Conservation (phyloP, 2,113 vertebrate species). For the Telmatochromis sp. region DNA sequence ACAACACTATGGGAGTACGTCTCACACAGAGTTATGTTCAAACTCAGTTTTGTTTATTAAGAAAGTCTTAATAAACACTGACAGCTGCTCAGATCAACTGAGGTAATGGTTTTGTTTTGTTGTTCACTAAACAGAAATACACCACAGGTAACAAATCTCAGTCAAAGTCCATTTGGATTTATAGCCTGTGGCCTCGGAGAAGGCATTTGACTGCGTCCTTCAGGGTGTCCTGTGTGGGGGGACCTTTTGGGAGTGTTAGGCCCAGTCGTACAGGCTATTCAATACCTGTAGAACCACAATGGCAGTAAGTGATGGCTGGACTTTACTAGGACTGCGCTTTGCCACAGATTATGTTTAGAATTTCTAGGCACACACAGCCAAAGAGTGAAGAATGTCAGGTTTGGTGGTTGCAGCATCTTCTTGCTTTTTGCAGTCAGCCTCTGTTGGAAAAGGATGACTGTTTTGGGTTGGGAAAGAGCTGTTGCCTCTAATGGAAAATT, state of each 20-base stretch:
- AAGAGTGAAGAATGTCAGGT: neutral
- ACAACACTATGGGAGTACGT: neutral
- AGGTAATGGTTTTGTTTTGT: neutral
- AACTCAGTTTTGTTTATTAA: neutral
- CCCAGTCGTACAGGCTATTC: neutral
- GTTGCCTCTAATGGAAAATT: neutral
- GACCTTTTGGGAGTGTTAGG: rapidly evolving
- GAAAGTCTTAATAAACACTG: neutral
- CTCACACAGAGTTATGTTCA: neutral
- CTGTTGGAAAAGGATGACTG: neutral
- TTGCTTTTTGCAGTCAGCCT: neutral
- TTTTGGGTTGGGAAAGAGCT: neutral
- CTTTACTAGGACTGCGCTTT: neutral
- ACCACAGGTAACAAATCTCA: neutral
- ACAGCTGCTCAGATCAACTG: neutral
- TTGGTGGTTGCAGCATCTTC: neutral
- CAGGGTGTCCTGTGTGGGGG: neutral
- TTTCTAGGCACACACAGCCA: neutral
- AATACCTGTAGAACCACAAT: neutral
- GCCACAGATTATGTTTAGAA: neutral
- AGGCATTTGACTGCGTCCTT: neutral
- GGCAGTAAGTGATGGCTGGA: neutral
- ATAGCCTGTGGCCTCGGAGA: neutral
- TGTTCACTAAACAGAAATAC: neutral
- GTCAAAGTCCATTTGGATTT: neutral